Conservation (phyloP, 2,888 invertebrate species). For the Xanthorhoe spadicearia region DNA sequence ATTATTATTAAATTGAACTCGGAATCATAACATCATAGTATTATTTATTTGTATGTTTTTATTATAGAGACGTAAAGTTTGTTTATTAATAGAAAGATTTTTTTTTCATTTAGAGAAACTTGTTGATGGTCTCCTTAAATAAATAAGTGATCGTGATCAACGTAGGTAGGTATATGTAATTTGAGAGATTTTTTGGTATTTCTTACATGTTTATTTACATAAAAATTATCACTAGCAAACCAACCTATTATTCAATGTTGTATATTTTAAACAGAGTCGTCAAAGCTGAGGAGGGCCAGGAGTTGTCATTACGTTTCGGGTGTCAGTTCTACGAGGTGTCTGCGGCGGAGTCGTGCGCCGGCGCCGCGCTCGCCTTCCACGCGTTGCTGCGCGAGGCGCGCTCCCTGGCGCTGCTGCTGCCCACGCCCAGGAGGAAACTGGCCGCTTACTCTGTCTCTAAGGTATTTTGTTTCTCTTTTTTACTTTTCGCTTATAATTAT, state of each 20-base stretch:
- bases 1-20: too few relatives aligned
- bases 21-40: too few relatives aligned
- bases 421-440: constrained; percentile 88
- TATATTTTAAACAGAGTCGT: constrained; percentile 85
- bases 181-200: neutral
- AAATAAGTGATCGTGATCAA: too few relatives aligned
- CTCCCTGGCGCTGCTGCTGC: constrained; percentile 88
- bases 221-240: too few relatives aligned
- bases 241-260: too few relatives aligned
- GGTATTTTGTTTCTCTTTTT: constrained; percentile 62
- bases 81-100: too few relatives aligned
- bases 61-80: too few relatives aligned
- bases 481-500: neutral
- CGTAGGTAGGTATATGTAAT: neutral
- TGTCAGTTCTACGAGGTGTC: constrained; percentile 95
- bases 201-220: too few relatives aligned
- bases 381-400: constrained; percentile 90
- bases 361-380: constrained; percentile 92
- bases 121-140: too few relatives aligned
- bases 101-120: too few relatives aligned
- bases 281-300: constrained; percentile 92
- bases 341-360: constrained; percentile 92
- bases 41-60: too few relatives aligned
- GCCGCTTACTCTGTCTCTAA: constrained; percentile 92
- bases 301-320: constrained; percentile 89